Evolutionary conservation across 1,140 invertebrate species (phyloP).

Genomic region (Drosophila aff.): DNA sequence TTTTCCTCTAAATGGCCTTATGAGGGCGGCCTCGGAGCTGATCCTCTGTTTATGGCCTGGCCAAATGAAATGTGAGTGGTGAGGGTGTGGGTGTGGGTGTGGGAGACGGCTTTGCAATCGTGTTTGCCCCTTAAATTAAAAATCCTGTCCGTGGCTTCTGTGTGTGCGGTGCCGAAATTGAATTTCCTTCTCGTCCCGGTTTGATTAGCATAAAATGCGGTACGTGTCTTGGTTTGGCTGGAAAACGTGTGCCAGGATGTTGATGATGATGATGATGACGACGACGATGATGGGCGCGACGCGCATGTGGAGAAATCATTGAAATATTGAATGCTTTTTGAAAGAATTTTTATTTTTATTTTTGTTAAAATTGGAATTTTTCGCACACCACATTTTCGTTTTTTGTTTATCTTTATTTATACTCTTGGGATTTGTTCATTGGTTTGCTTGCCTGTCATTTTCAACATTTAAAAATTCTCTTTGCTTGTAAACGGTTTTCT

Average conservation of each 20-base stretch:
- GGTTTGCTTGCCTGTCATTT: constrained; percentile 12
- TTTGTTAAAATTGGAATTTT: constrained; percentile 78
- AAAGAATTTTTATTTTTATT: constrained; percentile 76
- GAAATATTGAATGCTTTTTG: constrained; percentile 46
- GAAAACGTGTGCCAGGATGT: constrained; percentile 27
- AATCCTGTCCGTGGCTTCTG: constrained; percentile 43
- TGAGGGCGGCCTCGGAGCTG: constrained; percentile 57
- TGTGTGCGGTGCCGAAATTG: constrained; percentile 39
- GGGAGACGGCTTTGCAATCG: constrained; percentile 8
- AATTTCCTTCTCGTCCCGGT: constrained; percentile 47
- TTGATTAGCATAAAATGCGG: constrained; percentile 67
- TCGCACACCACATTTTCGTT: constrained; percentile 69
- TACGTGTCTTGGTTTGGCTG: constrained; percentile 47
- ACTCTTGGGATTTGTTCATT: constrained; percentile 19
- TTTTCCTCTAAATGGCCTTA: constrained; percentile 70
- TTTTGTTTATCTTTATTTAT: constrained; percentile 57
- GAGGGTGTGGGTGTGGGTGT: background rate
- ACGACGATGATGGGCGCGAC: background rate
- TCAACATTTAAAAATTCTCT: constrained; percentile 63
- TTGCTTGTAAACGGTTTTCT: constrained; percentile 48
- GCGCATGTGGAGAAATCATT: constrained; percentile 22
- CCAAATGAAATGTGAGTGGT: constrained; percentile 55
- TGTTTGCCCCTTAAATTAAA: constrained; percentile 72
- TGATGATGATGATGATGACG: constrained; percentile 2
- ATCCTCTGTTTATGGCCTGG: constrained; percentile 68